Percentiles rank a stretch among this genome's conserved stretches.
Conservation (phyloP, 2,113 vertebrate genomes). For the Prietella phreatophila region DNA sequence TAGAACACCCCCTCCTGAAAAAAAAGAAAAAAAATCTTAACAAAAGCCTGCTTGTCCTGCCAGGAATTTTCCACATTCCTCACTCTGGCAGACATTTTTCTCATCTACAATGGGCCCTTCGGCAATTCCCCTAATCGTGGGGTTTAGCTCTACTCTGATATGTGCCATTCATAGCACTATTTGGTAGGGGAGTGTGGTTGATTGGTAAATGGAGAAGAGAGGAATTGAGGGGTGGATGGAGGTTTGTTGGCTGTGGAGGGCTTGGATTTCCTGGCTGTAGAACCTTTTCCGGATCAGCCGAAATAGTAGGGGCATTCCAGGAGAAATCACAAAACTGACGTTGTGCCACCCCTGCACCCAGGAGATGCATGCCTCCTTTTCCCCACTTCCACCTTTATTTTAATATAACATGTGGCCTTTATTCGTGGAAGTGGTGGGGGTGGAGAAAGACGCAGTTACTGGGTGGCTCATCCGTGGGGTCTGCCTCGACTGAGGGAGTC, state of each 20-base stretch:
- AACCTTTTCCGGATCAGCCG: conserved; percentile 83
- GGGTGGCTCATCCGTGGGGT: conserved; percentile 55
- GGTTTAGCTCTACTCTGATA: conserved; percentile 88
- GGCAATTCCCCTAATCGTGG: conserved; percentile 92
- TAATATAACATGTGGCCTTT: conserved; percentile 64
- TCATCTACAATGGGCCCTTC: conserved; percentile 91
- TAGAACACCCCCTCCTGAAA: conserved; percentile 72
- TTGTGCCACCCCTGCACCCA: conserved; percentile 61
- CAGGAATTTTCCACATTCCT: conserved; percentile 97
- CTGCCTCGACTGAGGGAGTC: conserved; percentile 52
- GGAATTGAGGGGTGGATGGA: conserved; percentile 75
- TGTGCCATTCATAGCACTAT: conserved; percentile 88
- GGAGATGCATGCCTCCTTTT: conserved; percentile 51
- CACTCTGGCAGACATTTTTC: conserved; percentile 93
- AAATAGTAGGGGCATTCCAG: conserved; percentile 76
- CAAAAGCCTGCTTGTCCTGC: conserved; percentile 93
- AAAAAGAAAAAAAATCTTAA: conserved; percentile 71
- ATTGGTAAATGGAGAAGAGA: conserved; percentile 70
- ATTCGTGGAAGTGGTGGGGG: conserved; percentile 47
- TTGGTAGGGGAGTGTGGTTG: conserved; percentile 71
- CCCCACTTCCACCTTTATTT: conserved; percentile 57
- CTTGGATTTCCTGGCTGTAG: conserved; percentile 74
- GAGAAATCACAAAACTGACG: conserved; percentile 75
- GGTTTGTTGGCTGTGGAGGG: conserved; percentile 72
- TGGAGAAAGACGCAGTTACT: conserved; percentile 48